Evolutionary conservation across 2,888 invertebrate species (phyloP).

Genomic region (Sesia bembeciformis): DNA sequence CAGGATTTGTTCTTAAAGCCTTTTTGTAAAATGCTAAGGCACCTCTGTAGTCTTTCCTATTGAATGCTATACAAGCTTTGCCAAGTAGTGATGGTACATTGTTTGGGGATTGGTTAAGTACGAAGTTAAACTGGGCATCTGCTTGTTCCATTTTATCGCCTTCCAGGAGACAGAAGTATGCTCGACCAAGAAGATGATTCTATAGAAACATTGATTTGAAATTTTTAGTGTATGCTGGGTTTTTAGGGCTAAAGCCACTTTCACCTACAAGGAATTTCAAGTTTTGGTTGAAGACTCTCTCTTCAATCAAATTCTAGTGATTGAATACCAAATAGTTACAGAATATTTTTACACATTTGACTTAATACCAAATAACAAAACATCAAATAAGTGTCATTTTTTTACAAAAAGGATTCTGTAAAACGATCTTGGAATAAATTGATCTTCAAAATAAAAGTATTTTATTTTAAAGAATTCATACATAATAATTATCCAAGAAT

Average conservation of each 20-base stretch:
- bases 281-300: too few relatives aligned
- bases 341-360: neutral
- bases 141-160: constrained; percentile 99
- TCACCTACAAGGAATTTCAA: too few relatives aligned
- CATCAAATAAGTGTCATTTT: too few relatives aligned
- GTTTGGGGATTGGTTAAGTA: constrained; percentile 94
- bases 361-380: too few relatives aligned
- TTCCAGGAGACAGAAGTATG: constrained; percentile 98
- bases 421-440: too few relatives aligned
- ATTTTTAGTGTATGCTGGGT: too few relatives aligned
- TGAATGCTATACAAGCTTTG: constrained; percentile 99
- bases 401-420: too few relatives aligned
- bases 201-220: constrained; percentile 30
- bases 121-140: constrained; percentile 99
- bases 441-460: too few relatives aligned
- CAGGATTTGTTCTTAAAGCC: constrained; percentile 95
- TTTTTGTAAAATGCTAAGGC: constrained; percentile 98
- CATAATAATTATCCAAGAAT: neutral
- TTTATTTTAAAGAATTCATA: too few relatives aligned
- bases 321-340: neutral
- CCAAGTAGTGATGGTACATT: constrained; percentile 98
- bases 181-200: constrained; percentile 97
- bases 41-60: constrained; percentile 95
- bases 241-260: too few relatives aligned
- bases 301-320: too few relatives aligned